A percentile compares a stretch with the other conserved stretches of the same genome.
phyloP scores from a whole-genome alignment of 2,797 vertebrate genomes.

The Mionectes olivaceus region DNA sequence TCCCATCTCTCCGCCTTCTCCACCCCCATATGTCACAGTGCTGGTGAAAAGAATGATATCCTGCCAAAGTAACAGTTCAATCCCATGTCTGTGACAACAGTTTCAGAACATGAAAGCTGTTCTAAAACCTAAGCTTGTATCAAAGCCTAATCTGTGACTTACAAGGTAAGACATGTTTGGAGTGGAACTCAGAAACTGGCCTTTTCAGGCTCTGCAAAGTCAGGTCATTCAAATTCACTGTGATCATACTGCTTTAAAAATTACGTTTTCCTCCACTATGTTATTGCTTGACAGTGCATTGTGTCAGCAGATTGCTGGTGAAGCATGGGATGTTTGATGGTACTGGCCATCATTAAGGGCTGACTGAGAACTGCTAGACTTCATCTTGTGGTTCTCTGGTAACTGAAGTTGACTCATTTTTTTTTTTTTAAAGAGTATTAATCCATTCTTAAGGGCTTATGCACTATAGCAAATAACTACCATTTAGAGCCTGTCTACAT shows the following conservation, averaged over 20 bases:
- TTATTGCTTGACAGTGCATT: accelerated
- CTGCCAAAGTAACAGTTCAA: neutral
- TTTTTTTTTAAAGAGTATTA: neutral
- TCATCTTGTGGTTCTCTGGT: neutral
- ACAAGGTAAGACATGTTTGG: neutral
- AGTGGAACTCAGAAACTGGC: neutral
- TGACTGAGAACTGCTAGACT: neutral
- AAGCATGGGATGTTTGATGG: accelerated
- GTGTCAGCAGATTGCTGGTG: neutral
- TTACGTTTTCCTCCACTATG: neutral
- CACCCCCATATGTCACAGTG: neutral
- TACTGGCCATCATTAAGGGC: neutral
- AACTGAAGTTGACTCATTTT: neutral
- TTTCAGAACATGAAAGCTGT: neutral
- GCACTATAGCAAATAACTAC: neutral
- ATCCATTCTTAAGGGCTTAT: neutral
- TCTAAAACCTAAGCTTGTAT: neutral
- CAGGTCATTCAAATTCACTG: neutral
- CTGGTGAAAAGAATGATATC: neutral
- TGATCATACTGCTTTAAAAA: neutral
- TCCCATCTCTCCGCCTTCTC: neutral
- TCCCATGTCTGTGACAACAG: neutral
- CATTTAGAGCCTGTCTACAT: neutral
- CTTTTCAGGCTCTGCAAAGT: neutral
- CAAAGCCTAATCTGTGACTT: neutral